Base-by-base conservation (phyloP, 2,113 vertebrate species). In the Hiodon tergisus region DNA sequence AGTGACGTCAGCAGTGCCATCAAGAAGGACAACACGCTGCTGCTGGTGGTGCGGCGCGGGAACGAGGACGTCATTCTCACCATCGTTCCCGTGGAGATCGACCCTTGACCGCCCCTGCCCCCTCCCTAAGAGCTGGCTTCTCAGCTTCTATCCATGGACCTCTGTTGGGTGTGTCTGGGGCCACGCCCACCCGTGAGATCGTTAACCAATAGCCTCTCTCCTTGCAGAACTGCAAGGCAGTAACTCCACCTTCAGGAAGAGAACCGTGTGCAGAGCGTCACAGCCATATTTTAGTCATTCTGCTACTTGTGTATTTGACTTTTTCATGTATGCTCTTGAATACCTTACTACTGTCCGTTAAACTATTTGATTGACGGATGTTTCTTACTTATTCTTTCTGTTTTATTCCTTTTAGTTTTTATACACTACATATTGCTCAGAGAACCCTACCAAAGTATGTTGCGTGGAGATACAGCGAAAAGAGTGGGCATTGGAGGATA, bases 1-100 rank as follows among this genome's bases (percentile, higher is more conserved):
- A 94, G 84, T 48, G 96, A 98, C 6, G 96, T 99, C 83, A 98
- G 95, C n/a, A 86, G 93, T 2, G 90, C 95, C 77, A 96, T 99
- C 72, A 95, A 92, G 85, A 91, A 85, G 77, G 95, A 96, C 73
- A 87, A 85, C 69, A 85, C 87, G 0, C 86, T 99, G 85, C 89
- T 89, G 75, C 87, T 89, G 81, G 94, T 98, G 2, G 94, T 98
- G 80, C 92, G 97, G 75, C 92, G 97, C 62, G 94, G 95, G 77
- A 98, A 98, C 1, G 96, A 98, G 84, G 97, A 99, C 72, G 82
- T 94, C 52, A 93, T 96, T 81, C 83, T 98, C 74, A 94, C 91
- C 71, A 85, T 99, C 83, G 78, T 93, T 71, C 96, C 97, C 0
- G 95, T 96, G 81, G 96, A 97, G 82, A 88, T 95, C 0, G 94